These are phyloP conservation scores for Metellina segmentata DNA, from an alignment of 2,888 invertebrate genomes.

Conservation along the genomic window DNA sequence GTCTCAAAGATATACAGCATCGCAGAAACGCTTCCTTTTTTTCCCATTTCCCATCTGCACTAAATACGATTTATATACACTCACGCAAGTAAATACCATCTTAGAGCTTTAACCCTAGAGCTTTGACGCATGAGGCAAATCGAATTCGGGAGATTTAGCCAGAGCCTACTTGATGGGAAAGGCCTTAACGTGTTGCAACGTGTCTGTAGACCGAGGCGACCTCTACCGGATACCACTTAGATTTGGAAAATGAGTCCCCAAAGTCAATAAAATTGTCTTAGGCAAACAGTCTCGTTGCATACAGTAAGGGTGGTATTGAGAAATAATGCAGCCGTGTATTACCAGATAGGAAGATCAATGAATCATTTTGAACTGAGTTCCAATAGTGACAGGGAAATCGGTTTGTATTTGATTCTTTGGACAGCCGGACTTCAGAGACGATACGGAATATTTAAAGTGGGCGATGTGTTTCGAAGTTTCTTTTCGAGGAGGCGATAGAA, in stretches of 20 bases:
- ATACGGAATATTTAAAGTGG: too few relatives aligned
- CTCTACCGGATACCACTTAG: conserved; percentile 60
- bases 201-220: conserved; percentile 9
- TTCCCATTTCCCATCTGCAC: conserved; percentile 18
- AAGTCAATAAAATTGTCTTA: conserved; percentile 68
- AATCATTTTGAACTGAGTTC: conserved; percentile 17
- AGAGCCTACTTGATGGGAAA: conserved; percentile 38
- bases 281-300: conserved; percentile 38
- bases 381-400: conserved; percentile 33
- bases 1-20: too few relatives aligned
- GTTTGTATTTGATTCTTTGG: not conserved
- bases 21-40: not conserved
- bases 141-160: conserved; percentile 64
- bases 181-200: conserved; percentile 5
- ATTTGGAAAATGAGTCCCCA: conserved; percentile 56
- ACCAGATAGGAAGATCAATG: conserved; percentile 38
- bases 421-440: not conserved
- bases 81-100: conserved; percentile 47
- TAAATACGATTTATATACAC: conserved; percentile 41
- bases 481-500: too few relatives aligned
- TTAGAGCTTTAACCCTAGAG: conserved; percentile 17
- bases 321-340: conserved; percentile 26
- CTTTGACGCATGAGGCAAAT: conserved; percentile 62
- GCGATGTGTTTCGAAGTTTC: too few relatives aligned
- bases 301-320: conserved; percentile 8